A percentile compares a stretch with the other conserved stretches of the same genome.
These are phyloP conservation scores for Acleris sparsana DNA, from an alignment of 2,888 invertebrate species.

Conservation along the genomic window DNA sequence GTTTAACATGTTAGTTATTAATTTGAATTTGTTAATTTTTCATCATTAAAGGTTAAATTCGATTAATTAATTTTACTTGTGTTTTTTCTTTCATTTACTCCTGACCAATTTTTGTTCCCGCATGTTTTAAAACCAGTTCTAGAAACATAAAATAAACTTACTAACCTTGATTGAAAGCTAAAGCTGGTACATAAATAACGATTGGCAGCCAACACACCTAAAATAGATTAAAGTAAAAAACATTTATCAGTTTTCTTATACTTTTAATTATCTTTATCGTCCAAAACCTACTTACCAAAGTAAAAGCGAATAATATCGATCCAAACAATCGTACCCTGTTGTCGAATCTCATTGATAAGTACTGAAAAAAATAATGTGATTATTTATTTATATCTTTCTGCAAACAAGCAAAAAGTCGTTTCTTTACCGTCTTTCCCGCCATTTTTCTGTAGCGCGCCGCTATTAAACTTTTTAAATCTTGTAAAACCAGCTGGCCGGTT, in stretches of 20 bases:
- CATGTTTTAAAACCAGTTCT: constrained; percentile 9
- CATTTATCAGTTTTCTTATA: too few relatives aligned
- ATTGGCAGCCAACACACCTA: constrained; percentile 91
- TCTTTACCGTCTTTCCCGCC: too few relatives aligned
- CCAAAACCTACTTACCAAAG: constrained; percentile 84
- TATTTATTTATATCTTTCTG: background rate
- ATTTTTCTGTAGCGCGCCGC: too few relatives aligned
- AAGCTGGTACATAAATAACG: constrained; percentile 90
- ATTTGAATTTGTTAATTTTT: too few relatives aligned
- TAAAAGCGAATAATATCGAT: constrained; percentile 87
- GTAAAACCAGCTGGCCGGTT: too few relatives aligned
- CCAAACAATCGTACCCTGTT: constrained; percentile 87
- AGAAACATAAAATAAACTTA: constrained; percentile 1
- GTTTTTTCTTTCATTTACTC: too few relatives aligned
- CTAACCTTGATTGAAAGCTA: constrained; percentile 91
- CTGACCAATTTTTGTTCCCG: too few relatives aligned
- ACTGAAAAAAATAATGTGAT: constrained; percentile 73
- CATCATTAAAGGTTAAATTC: too few relatives aligned
- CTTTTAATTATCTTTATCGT: background rate
- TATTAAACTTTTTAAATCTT: too few relatives aligned
- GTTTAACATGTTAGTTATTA: too few relatives aligned
- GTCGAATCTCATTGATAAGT: constrained; percentile 88
- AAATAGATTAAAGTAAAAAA: constrained; percentile 43
- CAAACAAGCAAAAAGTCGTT: background rate
- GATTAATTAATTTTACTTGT: too few relatives aligned